phyloP scores from a whole-genome alignment of 2,113 vertebrate genomes.

The Axis porcinus region DNA sequence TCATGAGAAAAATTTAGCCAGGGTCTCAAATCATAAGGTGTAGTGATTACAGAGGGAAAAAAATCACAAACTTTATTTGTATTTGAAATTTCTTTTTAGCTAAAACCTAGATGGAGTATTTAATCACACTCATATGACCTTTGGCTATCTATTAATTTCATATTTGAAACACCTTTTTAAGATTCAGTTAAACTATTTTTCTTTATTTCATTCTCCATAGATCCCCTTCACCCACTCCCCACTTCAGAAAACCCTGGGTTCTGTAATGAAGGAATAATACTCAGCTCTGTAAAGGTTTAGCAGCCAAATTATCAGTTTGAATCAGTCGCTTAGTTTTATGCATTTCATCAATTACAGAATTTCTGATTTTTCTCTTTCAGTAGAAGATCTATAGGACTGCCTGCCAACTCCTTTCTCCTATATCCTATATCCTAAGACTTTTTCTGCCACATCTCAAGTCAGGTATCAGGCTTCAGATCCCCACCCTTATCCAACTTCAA shows the following conservation, averaged over 20 bases:
- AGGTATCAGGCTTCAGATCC: neutral
- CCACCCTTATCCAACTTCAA: neutral
- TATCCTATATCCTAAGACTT: neutral
- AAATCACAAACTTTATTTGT: neutral
- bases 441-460: neutral
- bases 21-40: neutral
- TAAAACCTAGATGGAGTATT: neutral
- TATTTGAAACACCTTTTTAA: neutral
- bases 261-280: neutral
- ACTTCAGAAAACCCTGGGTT: neutral
- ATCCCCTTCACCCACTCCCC: neutral
- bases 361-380: neutral
- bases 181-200: neutral
- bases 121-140: neutral
- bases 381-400: neutral
- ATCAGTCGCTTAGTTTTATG: neutral
- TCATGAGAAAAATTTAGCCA: neutral
- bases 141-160: neutral
- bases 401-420: neutral
- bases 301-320: neutral
- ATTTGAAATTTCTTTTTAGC: neutral
- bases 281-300: neutral
- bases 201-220: neutral
- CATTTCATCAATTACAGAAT: neutral
- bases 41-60: neutral